These are phyloP conservation scores for Seladonia tumulorum DNA, from an alignment of 2,888 invertebrate species.

Conservation along the genomic window DNA sequence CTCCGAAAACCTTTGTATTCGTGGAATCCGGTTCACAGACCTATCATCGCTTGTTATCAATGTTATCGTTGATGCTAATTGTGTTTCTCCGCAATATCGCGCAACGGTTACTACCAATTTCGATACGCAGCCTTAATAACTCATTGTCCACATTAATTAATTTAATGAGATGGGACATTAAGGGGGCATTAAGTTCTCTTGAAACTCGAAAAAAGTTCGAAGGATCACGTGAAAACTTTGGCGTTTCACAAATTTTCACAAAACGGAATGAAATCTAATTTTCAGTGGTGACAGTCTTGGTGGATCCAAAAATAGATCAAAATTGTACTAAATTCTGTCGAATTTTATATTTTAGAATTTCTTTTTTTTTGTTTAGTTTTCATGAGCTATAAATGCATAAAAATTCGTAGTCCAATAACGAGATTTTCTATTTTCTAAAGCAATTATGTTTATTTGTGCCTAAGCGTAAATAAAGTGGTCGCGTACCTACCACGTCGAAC, in stretches of 20 bases:
- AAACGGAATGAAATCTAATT: too few relatives aligned
- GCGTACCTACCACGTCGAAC: background rate
- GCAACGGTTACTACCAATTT: conserved; percentile 15
- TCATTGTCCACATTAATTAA: conserved; percentile 1
- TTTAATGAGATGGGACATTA: background rate
- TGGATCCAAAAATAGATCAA: too few relatives aligned
- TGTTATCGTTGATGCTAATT: conserved; percentile 41
- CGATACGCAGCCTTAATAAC: too few relatives aligned
- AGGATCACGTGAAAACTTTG: background rate
- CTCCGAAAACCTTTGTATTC: conserved; percentile 40
- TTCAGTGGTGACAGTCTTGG: too few relatives aligned
- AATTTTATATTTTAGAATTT: too few relatives aligned
- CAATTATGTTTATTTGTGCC: background rate
- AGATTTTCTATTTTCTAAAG: too few relatives aligned
- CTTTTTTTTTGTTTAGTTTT: too few relatives aligned
- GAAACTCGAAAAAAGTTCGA: background rate
- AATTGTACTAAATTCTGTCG: too few relatives aligned
- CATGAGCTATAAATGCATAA: too few relatives aligned
- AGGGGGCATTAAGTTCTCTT: background rate
- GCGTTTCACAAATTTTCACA: background rate
- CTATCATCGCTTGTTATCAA: conserved; percentile 35
- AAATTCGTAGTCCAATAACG: too few relatives aligned
- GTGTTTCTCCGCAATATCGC: conserved; percentile 3
- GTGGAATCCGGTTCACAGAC: conserved; percentile 23
- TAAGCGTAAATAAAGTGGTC: background rate